phyloP scores from a whole-genome alignment of 2,797 vertebrate species.

The Erithacus rubecula region DNA sequence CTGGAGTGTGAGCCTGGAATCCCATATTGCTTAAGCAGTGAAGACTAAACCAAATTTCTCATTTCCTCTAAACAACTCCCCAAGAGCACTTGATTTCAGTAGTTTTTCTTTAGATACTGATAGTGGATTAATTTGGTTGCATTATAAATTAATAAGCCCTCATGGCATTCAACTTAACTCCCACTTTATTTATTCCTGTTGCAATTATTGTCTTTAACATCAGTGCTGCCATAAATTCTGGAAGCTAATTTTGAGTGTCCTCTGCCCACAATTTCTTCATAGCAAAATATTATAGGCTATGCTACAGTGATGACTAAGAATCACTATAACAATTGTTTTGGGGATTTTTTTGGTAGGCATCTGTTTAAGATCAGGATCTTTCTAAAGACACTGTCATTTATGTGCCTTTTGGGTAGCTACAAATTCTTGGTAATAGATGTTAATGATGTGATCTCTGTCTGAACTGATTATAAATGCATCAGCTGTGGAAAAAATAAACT shows the following conservation, averaged over 20 bases:
- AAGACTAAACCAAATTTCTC: not conserved
- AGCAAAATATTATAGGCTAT: not conserved
- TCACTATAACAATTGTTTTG: not conserved
- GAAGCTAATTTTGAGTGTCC: not conserved
- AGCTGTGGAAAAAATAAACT: not conserved
- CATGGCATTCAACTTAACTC: not conserved
- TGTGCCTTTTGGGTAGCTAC: not conserved
- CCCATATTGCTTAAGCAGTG: not conserved
- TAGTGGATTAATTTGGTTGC: slow-evolving; percentile 1
- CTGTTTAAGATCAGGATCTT: not conserved
- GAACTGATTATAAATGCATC: not conserved
- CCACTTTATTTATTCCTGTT: slow-evolving; percentile 4
- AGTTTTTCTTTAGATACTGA: slow-evolving; percentile 10
- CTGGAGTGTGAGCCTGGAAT: not conserved
- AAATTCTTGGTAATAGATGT: not conserved
- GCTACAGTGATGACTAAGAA: not conserved
- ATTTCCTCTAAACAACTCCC: not conserved
- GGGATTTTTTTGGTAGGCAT: not conserved
- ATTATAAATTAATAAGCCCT: slow-evolving; percentile 3
- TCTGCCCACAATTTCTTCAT: not conserved
- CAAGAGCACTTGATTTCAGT: not conserved
- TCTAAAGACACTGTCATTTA: not conserved
- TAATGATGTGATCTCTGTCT: not conserved
- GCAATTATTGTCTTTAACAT: not conserved
- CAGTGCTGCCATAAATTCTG: not conserved